phyloP scores from a whole-genome alignment of 2,797 vertebrate genomes.

The Agapornis canus region DNA sequence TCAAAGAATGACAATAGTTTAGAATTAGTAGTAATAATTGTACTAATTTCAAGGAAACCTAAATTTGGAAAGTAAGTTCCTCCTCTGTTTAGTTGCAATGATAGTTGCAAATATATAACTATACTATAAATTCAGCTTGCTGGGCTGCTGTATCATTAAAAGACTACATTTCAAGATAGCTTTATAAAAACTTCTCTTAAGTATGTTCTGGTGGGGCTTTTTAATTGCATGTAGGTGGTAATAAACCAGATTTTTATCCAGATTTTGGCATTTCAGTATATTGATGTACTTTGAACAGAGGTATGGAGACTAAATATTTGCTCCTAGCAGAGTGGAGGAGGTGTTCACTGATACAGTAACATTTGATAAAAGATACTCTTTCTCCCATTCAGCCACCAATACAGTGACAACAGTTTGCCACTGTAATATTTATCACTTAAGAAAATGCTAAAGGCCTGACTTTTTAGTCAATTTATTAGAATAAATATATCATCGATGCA shows the following conservation, averaged over 20 bases:
- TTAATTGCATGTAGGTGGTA: neutral
- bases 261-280: neutral
- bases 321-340: neutral
- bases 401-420: neutral
- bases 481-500: neutral
- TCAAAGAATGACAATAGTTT: neutral
- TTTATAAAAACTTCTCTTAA: neutral
- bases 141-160: neutral
- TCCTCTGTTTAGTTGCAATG: neutral
- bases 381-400: neutral
- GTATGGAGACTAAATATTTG: neutral
- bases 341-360: neutral
- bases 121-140: neutral
- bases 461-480: neutral
- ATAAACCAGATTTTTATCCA: neutral
- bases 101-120: neutral
- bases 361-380: neutral
- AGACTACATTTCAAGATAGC: neutral
- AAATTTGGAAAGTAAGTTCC: neutral
- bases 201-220: accelerated
- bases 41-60: neutral
- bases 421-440: neutral
- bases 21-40: neutral
- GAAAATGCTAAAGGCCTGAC: neutral
- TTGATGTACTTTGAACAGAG: neutral